These are phyloP conservation scores for Zophobas morio DNA, from an alignment of 1,140 invertebrate species.

Conservation along the genomic window DNA sequence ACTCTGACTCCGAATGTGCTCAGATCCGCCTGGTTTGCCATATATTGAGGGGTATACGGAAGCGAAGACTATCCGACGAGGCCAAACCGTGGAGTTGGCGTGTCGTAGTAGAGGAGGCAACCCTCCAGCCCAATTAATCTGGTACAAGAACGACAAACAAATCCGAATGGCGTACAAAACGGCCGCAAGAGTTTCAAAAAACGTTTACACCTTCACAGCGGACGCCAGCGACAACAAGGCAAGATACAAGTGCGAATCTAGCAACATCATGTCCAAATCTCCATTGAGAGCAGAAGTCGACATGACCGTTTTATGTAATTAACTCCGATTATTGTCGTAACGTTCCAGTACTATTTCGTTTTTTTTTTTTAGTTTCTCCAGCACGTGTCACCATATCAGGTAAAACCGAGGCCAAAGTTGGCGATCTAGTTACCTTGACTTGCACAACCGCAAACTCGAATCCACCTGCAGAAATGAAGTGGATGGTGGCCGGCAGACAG, in stretches of 20 bases:
- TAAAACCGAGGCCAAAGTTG: constrained; percentile 87
- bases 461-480: constrained; percentile 92
- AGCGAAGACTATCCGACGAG: constrained; percentile 88
- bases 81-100: constrained; percentile 89
- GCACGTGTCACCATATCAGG: constrained; percentile 91
- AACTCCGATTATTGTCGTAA: constrained; percentile 52
- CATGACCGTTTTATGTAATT: constrained; percentile 94
- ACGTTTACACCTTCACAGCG: constrained; percentile 88
- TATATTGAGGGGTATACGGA: constrained; percentile 94
- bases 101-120: constrained; percentile 95
- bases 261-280: constrained; percentile 88
- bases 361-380: constrained; percentile 82
- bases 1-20: neutral
- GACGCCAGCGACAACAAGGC: constrained; percentile 93
- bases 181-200: constrained; percentile 86
- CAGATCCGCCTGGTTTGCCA: constrained; percentile 92
- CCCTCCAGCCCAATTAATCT: constrained; percentile 93
- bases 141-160: constrained; percentile 92
- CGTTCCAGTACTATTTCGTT: constrained; percentile 12
- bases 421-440: constrained; percentile 87
- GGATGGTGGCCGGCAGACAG: constrained; percentile 86
- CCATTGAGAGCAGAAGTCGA: constrained; percentile 88
- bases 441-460: constrained; percentile 93
- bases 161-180: constrained; percentile 74
- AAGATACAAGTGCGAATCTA: constrained; percentile 92